Percentiles rank a stretch among this genome's conserved stretches.
Evolutionary conservation across 1,140 invertebrate genomes (phyloP).

Genomic region (Ganaspis sp.): DNA sequence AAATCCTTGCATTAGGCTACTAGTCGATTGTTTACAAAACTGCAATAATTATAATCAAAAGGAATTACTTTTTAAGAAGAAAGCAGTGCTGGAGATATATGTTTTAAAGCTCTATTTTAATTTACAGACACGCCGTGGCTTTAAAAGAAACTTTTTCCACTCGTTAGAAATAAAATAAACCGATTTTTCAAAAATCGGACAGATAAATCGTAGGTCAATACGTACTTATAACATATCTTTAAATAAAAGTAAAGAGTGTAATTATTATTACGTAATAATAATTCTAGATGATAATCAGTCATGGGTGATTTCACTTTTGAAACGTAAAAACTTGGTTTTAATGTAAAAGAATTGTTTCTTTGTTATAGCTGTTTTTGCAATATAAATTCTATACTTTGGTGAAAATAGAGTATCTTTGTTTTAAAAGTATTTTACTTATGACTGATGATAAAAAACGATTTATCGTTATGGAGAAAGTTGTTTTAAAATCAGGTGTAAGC

Average conservation of each 20-base stretch:
- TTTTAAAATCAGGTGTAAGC: constrained; percentile 55
- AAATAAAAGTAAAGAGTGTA: constrained; percentile 36
- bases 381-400: too few relatives aligned
- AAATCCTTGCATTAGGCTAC: constrained; percentile 24
- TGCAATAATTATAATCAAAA: constrained; percentile 29
- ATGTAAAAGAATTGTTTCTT: too few relatives aligned
- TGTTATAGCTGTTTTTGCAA: too few relatives aligned
- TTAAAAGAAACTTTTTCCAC: not conserved
- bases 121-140: not conserved
- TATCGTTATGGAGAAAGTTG: constrained; percentile 50
- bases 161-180: not conserved
- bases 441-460: constrained; percentile 6
- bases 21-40: constrained; percentile 20
- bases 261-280: not conserved
- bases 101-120: not conserved
- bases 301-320: not conserved
- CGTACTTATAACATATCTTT: constrained; percentile 63
- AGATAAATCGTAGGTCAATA: constrained; percentile 63
- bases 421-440: not conserved
- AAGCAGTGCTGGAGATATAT: not conserved
- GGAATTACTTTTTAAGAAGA: constrained; percentile 15
- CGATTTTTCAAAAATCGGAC: constrained; percentile 38
- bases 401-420: too few relatives aligned
- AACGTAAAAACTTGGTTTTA: not conserved
- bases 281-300: not conserved